Percentiles rank a stretch among this genome's conserved stretches.
Conservation (phyloP, 1,140 invertebrate genomes). For the Ganaspis sp. region DNA sequence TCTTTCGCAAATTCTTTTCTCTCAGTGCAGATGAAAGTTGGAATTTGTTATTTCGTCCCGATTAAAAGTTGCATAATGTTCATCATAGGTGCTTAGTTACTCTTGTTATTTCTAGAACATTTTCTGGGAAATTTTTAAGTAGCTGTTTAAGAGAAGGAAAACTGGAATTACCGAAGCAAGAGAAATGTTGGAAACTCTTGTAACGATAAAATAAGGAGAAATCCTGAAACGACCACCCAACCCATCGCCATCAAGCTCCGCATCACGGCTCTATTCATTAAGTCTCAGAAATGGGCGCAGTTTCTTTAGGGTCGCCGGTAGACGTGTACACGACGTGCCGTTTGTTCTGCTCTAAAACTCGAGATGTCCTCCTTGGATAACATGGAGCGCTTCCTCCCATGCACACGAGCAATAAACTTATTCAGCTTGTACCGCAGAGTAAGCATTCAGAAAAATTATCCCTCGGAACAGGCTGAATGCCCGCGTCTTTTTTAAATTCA, state of each 20-base stretch:
- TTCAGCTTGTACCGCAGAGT: not conserved
- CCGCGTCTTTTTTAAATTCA: constrained; percentile 18
- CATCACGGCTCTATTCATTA: constrained; percentile 57
- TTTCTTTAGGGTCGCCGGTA: constrained; percentile 59
- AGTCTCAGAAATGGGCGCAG: constrained; percentile 59
- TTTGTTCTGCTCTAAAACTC: constrained; percentile 66
- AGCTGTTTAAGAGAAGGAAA: not conserved
- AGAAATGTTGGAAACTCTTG: constrained; percentile 34
- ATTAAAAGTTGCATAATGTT: too few relatives aligned
- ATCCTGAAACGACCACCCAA: constrained; percentile 51
- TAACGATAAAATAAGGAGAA: constrained; percentile 50
- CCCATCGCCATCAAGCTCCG: constrained; percentile 42
- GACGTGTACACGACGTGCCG: constrained; percentile 64
- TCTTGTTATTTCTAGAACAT: not conserved
- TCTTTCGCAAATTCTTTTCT: too few relatives aligned
- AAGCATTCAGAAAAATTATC: constrained; percentile 29
- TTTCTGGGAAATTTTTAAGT: not conserved
- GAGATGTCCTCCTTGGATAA: constrained; percentile 66
- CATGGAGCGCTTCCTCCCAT: constrained; percentile 36
- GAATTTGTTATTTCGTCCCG: too few relatives aligned
- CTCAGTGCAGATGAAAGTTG: too few relatives aligned
- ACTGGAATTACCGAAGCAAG: not conserved
- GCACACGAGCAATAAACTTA: constrained; percentile 25
- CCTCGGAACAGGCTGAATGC: not conserved
- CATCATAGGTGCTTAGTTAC: too few relatives aligned